phyloP scores from a whole-genome alignment of 1,140 invertebrate species.

The Leucophenga varia region DNA sequence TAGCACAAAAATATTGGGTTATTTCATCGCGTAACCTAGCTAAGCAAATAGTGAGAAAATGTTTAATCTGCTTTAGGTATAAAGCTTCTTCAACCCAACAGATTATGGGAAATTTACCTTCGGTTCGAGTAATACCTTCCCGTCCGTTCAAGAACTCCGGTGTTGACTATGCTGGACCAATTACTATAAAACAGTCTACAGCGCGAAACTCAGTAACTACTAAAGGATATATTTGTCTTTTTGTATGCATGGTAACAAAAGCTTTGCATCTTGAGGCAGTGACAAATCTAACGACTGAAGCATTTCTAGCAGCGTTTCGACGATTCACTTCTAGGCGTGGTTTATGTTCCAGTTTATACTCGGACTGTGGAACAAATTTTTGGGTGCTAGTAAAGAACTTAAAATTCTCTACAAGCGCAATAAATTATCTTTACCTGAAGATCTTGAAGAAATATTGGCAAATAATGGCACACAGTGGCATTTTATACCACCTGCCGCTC shows the following conservation, averaged over 20 bases:
- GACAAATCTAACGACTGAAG: conserved; percentile 28
- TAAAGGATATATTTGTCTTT: conserved; percentile 37
- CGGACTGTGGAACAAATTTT: conserved; percentile 50
- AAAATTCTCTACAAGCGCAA: not conserved
- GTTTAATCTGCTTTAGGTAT: conserved; percentile 5
- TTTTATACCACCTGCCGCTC: conserved; percentile 29
- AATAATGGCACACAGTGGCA: not conserved
- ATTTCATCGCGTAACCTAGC: not conserved
- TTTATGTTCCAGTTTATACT: conserved; percentile 27
- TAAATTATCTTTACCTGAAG: not conserved
- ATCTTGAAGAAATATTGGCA: not conserved
- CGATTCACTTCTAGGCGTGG: conserved; percentile 44
- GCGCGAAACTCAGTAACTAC: conserved; percentile 2
- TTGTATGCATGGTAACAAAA: too few relatives aligned
- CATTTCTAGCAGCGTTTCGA: too few relatives aligned
- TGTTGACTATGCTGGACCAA: conserved; percentile 17
- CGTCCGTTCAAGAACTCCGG: conserved; percentile 4
- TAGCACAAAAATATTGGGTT: not conserved
- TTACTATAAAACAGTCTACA: conserved; percentile 1
- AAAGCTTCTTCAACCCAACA: not conserved
- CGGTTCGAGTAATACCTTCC: not conserved
- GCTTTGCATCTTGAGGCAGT: conserved; percentile 43
- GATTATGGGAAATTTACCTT: conserved; percentile 8
- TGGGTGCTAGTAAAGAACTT: conserved; percentile 15
- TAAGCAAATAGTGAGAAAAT: not conserved